Conservation (phyloP, 1,140 invertebrate genomes). For the Spodoptera frugiperda region DNA sequence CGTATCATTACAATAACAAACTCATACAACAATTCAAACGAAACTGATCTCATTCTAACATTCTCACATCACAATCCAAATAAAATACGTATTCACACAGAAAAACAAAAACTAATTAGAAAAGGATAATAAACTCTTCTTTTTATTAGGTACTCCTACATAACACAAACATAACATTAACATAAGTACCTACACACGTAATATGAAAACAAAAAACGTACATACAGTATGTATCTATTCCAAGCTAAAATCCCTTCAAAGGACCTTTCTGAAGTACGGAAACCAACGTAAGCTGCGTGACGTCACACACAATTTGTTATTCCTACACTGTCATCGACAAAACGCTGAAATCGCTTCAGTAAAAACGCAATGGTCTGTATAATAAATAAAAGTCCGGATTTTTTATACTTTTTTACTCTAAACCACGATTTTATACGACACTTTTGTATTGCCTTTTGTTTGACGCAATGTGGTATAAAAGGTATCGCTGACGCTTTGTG, state of each 20-base stretch:
- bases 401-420: background rate
- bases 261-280: background rate
- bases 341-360: constrained; percentile 21
- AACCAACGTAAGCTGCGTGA: background rate
- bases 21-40: too few relatives aligned
- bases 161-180: too few relatives aligned
- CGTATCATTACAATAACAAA: too few relatives aligned
- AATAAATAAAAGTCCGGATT: constrained; percentile 30
- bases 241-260: background rate
- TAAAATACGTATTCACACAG: too few relatives aligned
- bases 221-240: background rate
- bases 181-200: too few relatives aligned
- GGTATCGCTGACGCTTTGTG: background rate
- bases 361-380: constrained; percentile 42
- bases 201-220: too few relatives aligned
- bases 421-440: background rate
- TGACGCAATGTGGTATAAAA: background rate
- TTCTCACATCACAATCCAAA: too few relatives aligned
- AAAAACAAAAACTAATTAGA: too few relatives aligned
- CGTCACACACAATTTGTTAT: constrained; percentile 36
- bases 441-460: background rate
- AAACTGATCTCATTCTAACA: too few relatives aligned
- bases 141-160: too few relatives aligned
- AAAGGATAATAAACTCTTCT: too few relatives aligned
- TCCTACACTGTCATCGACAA: constrained; percentile 39